phyloP scores from a whole-genome alignment of 2,113 vertebrate species.

The Nesogale talazaci region DNA sequence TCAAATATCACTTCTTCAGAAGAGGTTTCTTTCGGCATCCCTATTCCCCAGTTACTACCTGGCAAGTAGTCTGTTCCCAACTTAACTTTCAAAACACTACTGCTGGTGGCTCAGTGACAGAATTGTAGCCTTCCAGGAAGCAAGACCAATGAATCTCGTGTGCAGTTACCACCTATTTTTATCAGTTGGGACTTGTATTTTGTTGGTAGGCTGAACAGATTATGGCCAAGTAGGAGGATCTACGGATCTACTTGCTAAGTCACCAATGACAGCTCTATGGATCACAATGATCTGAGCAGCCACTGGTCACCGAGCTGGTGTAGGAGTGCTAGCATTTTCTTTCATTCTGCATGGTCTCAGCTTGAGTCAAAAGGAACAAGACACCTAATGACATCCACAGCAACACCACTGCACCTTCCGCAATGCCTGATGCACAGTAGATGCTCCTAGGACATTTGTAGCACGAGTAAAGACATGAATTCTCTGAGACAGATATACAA shows the following conservation, averaged over 20 bases:
- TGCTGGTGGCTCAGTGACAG: not conserved
- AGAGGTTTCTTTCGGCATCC: constrained; percentile 15
- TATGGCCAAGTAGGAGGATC: not conserved
- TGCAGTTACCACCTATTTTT: not conserved
- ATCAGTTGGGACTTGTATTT: not conserved
- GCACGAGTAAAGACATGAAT: not conserved
- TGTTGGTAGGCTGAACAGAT: not conserved
- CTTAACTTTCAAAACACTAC: not conserved
- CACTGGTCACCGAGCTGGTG: not conserved
- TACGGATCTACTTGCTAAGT: not conserved
- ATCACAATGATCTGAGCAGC: not conserved
- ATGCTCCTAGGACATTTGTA: not conserved
- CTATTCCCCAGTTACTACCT: not conserved
- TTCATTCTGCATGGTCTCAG: not conserved
- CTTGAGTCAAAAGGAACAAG: not conserved
- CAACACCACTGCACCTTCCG: not conserved
- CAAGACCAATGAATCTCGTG: not conserved
- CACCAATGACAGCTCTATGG: not conserved
- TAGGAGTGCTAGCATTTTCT: not conserved
- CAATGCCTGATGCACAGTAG: not conserved
- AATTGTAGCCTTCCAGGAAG: not conserved
- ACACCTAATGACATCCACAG: not conserved
- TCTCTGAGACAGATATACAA: constrained; percentile 5
- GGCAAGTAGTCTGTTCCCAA: not conserved
- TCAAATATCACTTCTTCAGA: constrained; percentile 33